These are phyloP conservation scores for Atta texana DNA, from an alignment of 1,140 invertebrate species.

Conservation along the genomic window DNA sequence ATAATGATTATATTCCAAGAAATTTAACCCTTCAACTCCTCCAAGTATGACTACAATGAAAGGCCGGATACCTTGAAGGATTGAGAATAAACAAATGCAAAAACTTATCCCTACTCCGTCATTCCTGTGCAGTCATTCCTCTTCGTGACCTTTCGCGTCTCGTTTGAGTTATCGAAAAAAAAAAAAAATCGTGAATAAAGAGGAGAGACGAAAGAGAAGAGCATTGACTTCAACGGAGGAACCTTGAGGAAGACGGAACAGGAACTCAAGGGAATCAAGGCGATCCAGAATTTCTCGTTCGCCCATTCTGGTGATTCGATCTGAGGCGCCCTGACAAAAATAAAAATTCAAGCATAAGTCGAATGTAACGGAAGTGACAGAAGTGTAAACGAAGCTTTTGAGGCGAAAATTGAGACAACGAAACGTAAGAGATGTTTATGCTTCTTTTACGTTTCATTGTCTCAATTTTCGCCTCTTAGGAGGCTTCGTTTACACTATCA, in stretches of 20 bases:
- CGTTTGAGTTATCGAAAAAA: slow-evolving; percentile 51
- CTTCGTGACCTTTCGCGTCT: slow-evolving; percentile 27
- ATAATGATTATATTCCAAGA: background rate
- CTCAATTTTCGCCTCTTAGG: too few relatives aligned
- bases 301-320: slow-evolving; percentile 43
- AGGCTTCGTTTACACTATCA: too few relatives aligned
- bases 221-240: slow-evolving; percentile 71
- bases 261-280: slow-evolving; percentile 76
- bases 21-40: background rate
- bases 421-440: too few relatives aligned
- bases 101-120: background rate
- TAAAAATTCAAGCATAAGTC: too few relatives aligned
- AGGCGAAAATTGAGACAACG: too few relatives aligned
- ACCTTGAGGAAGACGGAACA: slow-evolving; percentile 72
- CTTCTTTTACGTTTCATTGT: too few relatives aligned
- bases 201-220: slow-evolving; percentile 12
- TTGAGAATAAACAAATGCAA: background rate
- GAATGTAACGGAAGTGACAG: too few relatives aligned
- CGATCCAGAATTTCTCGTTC: slow-evolving; percentile 67
- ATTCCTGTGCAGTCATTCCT: background rate
- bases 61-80: background rate
- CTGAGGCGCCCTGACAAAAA: background rate
- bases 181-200: slow-evolving; percentile 41
- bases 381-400: too few relatives aligned
- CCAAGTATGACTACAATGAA: background rate